These are phyloP conservation scores for Kryphioiulus occultus DNA, from an alignment of 2,888 invertebrate species.

Conservation along the genomic window DNA sequence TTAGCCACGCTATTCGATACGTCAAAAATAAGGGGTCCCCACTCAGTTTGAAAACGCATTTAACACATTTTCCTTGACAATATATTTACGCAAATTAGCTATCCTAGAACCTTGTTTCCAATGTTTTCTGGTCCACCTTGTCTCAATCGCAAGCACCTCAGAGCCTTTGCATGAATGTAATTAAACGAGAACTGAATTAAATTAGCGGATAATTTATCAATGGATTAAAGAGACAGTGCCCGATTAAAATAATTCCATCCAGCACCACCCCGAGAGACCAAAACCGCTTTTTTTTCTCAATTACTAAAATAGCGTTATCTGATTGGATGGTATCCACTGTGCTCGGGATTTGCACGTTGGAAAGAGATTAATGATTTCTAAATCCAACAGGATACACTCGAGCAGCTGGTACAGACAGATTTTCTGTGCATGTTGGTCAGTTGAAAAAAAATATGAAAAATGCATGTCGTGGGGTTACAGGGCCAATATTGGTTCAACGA, in stretches of 20 bases:
- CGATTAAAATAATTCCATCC: not conserved
- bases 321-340: not conserved
- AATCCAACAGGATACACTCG: not conserved
- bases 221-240: not conserved
- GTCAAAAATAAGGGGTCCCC: too few relatives aligned
- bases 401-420: slow-evolving; percentile 12
- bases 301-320: not conserved
- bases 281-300: not conserved
- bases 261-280: not conserved
- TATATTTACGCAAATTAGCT: not conserved
- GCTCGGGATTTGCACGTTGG: slow-evolving; percentile 9
- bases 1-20: too few relatives aligned
- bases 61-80: not conserved
- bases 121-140: not conserved
- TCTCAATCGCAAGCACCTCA: not conserved
- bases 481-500: not conserved
- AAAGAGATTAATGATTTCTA: slow-evolving; percentile 26
- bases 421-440: not conserved
- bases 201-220: not conserved
- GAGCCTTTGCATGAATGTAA: not conserved
- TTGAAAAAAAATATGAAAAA: not conserved
- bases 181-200: not conserved
- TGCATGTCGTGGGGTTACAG: not conserved
- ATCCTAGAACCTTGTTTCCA: not conserved
- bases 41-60: too few relatives aligned